These are phyloP conservation scores for Sanderia malayensis DNA, from an alignment of 30 jellyfish, hydroid and myxozoan genomes.

Conservation along the genomic window DNA sequence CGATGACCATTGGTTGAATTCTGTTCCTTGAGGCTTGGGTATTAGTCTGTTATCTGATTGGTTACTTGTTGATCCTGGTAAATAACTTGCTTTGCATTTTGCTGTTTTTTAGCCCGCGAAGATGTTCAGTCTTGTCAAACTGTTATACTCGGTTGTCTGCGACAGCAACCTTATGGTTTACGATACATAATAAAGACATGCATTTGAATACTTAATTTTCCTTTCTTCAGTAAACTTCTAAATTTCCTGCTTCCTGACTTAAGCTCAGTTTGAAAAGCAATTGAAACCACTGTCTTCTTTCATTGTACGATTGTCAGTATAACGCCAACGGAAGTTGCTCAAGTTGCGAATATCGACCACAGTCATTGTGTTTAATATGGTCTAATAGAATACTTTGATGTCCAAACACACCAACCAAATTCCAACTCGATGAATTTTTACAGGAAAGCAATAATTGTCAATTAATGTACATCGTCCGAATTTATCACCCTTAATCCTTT, in stretches of 20 bases:
- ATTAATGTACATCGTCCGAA: no score
- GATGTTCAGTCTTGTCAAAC: not conserved
- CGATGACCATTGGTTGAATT: constrained; percentile 50
- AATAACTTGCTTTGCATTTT: no score
- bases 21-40: constrained; percentile 29
- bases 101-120: no score
- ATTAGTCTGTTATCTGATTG: constrained; percentile 55
- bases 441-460: no score
- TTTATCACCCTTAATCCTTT: no score
- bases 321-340: constrained; percentile 77
- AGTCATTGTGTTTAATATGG: constrained; percentile 27
- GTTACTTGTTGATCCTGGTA: no score
- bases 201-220: constrained; percentile 58
- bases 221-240: constrained; percentile 72
- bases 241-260: constrained; percentile 84
- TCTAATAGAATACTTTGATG: no score
- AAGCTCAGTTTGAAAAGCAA: constrained; percentile 79
- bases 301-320: constrained; percentile 67
- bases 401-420: no score
- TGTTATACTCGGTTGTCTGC: not conserved
- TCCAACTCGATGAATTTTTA: no score
- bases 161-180: not conserved
- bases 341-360: constrained; percentile 78
- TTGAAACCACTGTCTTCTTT: constrained; percentile 73
- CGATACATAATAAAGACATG: constrained; percentile 7